Evolutionary conservation across 1,140 invertebrate species (phyloP).

Genomic region (Anastrepha ludens): DNA sequence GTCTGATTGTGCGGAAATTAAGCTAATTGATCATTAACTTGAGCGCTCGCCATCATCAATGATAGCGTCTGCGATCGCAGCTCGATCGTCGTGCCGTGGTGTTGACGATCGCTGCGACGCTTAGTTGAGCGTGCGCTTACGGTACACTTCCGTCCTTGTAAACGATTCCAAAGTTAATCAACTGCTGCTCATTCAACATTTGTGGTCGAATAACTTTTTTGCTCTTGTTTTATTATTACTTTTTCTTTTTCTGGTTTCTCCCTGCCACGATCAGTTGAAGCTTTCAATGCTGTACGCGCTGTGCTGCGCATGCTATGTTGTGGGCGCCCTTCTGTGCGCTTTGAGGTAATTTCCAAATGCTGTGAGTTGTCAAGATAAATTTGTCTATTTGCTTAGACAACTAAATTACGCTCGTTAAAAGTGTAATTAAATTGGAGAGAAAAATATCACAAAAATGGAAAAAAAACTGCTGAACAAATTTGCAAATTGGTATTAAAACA

Average conservation of each 20-base stretch:
- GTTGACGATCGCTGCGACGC: background rate
- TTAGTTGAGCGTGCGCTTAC: background rate
- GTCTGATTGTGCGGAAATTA: background rate
- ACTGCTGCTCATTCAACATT: background rate
- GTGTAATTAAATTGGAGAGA: background rate
- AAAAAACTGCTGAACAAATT: background rate
- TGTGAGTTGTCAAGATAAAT: constrained; percentile 34
- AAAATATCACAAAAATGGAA: background rate
- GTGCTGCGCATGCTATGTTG: background rate
- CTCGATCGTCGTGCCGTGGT: background rate
- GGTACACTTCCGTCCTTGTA: constrained; percentile 20
- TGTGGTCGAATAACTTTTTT: background rate
- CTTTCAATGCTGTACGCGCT: background rate
- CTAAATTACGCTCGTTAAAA: constrained; percentile 36
- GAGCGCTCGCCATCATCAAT: background rate
- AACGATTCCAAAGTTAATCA: background rate
- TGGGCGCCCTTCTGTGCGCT: constrained; percentile 9
- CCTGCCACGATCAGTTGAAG: background rate
- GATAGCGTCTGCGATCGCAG: background rate
- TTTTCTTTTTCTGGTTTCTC: background rate
- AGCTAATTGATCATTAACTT: constrained; percentile 23
- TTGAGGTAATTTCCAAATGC: background rate
- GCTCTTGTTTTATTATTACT: background rate
- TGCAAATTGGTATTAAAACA: background rate
- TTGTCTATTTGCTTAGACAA: constrained; percentile 19